These are phyloP conservation scores for Electrophaes corylata DNA, from an alignment of 2,888 invertebrate genomes.

Conservation along the genomic window DNA sequence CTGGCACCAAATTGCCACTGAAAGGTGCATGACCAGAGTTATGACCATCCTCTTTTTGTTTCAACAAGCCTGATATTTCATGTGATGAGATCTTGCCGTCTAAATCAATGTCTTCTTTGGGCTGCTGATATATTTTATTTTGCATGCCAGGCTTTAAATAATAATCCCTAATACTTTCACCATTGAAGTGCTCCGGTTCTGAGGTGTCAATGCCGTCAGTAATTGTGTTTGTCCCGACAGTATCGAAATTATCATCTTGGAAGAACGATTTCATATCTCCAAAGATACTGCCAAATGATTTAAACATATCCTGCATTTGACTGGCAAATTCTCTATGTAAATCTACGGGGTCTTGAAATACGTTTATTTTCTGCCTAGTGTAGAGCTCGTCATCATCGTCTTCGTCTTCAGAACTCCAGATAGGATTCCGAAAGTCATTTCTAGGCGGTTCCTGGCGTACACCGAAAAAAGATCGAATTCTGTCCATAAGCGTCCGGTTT, in stretches of 20 bases:
- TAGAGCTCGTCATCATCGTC: conserved; percentile 76
- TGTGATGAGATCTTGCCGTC: conserved; percentile 75
- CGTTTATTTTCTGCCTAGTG: conserved; percentile 56
- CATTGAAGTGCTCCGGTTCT: conserved; percentile 52
- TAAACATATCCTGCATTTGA: conserved; percentile 72
- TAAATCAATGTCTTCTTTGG: conserved; percentile 65
- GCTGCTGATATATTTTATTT: conserved; percentile 49
- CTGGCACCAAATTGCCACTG: conserved; percentile 62
- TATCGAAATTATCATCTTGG: conserved; percentile 46
- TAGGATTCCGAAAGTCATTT: conserved; percentile 78
- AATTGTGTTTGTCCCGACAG: conserved; percentile 26
- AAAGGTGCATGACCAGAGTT: conserved; percentile 49
- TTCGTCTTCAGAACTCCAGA: conserved; percentile 77
- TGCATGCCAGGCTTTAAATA: conserved; percentile 77
- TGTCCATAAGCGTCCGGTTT: conserved; percentile 62
- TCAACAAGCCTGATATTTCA: conserved; percentile 72
- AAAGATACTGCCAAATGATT: conserved; percentile 66
- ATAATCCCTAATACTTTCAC: conserved; percentile 66
- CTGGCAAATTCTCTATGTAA: conserved; percentile 64
- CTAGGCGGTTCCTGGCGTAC: conserved; percentile 60
- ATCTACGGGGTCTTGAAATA: conserved; percentile 50
- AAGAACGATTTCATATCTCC: conserved; percentile 67
- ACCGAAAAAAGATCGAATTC: conserved; percentile 67
- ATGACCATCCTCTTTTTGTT: conserved; percentile 57
- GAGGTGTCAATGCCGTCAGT: conserved; percentile 19